Base-by-base conservation (phyloP, 2,113 vertebrate species). In the Chionomys nivalis region DNA sequence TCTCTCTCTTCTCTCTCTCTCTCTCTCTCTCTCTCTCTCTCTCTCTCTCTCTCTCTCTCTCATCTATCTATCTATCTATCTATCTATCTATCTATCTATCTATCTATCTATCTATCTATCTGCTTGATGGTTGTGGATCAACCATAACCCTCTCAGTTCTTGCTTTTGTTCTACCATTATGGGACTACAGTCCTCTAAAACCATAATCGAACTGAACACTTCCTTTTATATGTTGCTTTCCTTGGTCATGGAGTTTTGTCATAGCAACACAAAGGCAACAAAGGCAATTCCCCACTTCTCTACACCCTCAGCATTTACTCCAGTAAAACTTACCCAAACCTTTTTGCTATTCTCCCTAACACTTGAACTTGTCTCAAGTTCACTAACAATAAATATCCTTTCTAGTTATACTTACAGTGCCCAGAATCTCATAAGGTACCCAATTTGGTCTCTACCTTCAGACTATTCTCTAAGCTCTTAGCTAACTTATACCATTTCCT, bases 311-410 rank as follows among this genome's bases (percentile, higher is more conserved):
- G 33, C 49, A 4, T 77, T 87, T 94, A 58, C 17, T 65, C 55
- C 28, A 72, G 23, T 0, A 89, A 39, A 21, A 61, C 4, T 63
- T 24, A 66, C 2, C 31, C 33, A 73, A 31, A 1, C 12, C 4
- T 93, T 91, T 47, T 24, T 58, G n/a, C 0, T n/a, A 65, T n/a
- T 70, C 31, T 79, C 28, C 33, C 68, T 94, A 72, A 89, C 17
- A 75, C 65, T 87, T 90, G 26, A 95, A 88, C 31, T 68, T 19
- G 17, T 55, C 66, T 66, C 73, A 13, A 86, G 8, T 2, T 61
- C 36, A 63, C 49, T 96, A 39, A 92, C 88, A 95, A 97, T 39
- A 83, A 42, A 88, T 92, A 63, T 65, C 72, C 42, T 31, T 19
- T 19, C 24, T 90, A 81, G 68, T 63, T 58, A 95, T 66, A 65